A percentile compares a stretch with the other conserved stretches of the same genome.
Evolutionary conservation across 2,797 vertebrate species (phyloP).

Genomic region (Crypturellus tataupa): DNA sequence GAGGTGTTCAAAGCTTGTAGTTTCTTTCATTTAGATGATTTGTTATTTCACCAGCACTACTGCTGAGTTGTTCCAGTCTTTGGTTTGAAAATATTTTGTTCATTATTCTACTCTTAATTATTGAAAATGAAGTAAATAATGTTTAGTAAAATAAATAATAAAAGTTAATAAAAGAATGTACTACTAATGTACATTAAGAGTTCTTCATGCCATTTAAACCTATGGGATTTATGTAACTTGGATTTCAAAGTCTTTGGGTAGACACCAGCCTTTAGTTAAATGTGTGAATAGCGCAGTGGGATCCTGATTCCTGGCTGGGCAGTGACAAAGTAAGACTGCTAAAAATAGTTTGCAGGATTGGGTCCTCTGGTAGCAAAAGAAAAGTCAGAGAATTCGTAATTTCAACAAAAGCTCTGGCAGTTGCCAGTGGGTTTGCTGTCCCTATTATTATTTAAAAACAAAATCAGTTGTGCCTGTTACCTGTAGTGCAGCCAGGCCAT

Average conservation of each 20-base stretch:
- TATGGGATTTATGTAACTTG: conserved; percentile 31
- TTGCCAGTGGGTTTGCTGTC: conserved; percentile 51
- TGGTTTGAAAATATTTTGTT: conserved; percentile 38
- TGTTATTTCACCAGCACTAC: conserved; percentile 55
- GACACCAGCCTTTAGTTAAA: conserved; percentile 66
- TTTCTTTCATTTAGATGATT: conserved; percentile 23
- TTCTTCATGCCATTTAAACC: conserved; percentile 36
- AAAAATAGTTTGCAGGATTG: conserved; percentile 64
- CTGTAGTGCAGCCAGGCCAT: neutral
- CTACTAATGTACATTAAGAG: neutral
- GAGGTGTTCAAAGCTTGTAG: conserved; percentile 13
- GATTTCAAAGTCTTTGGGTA: conserved; percentile 58
- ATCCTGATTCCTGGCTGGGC: conserved; percentile 41
- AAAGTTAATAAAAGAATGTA: conserved; percentile 13
- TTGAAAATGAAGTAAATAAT: conserved; percentile 48
- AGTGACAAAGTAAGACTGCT: conserved; percentile 37
- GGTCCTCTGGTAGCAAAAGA: conserved; percentile 48
- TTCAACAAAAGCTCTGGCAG: conserved; percentile 50
- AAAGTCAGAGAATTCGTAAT: conserved; percentile 50
- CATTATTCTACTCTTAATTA: neutral
- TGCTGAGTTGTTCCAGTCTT: conserved; percentile 33
- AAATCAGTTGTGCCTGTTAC: conserved; percentile 53
- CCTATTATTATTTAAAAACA: conserved; percentile 62
- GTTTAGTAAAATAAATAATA: conserved; percentile 55
- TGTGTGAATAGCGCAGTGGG: conserved; percentile 63